Evolutionary conservation across 2,797 vertebrate species (phyloP).

Genomic region (Gallinago solitaria): DNA sequence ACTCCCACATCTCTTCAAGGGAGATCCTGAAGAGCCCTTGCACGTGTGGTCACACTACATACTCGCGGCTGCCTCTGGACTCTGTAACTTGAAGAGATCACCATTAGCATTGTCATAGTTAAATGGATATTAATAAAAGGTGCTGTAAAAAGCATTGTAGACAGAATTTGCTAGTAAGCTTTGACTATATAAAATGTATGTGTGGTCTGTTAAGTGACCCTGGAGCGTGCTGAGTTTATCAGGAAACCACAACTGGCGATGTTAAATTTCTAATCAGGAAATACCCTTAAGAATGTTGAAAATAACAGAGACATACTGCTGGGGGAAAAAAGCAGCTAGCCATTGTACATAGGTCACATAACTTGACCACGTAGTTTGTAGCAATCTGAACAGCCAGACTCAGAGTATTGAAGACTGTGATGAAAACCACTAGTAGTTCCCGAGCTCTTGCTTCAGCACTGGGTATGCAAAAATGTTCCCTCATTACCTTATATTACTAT

Average conservation of each 20-base stretch:
- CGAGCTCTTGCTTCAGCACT: neutral
- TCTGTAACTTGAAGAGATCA: neutral
- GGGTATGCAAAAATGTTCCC: neutral
- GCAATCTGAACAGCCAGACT: neutral
- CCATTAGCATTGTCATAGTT: neutral
- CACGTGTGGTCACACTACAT: neutral
- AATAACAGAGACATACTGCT: neutral
- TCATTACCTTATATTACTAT: neutral
- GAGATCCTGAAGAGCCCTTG: neutral
- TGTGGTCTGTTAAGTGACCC: neutral
- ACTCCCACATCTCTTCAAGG: neutral
- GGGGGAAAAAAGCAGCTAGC: neutral
- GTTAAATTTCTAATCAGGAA: neutral
- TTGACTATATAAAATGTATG: neutral
- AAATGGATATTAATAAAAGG: neutral
- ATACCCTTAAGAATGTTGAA: neutral
- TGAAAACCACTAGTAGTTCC: neutral
- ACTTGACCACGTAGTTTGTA: neutral
- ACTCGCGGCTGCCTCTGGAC: neutral
- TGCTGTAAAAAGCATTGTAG: neutral
- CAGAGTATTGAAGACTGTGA: neutral
- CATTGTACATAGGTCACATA: neutral
- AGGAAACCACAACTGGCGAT: neutral
- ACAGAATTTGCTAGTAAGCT: neutral
- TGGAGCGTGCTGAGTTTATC: neutral